phyloP scores from a whole-genome alignment of 2,888 invertebrate species.

The Chirona hameri region DNA sequence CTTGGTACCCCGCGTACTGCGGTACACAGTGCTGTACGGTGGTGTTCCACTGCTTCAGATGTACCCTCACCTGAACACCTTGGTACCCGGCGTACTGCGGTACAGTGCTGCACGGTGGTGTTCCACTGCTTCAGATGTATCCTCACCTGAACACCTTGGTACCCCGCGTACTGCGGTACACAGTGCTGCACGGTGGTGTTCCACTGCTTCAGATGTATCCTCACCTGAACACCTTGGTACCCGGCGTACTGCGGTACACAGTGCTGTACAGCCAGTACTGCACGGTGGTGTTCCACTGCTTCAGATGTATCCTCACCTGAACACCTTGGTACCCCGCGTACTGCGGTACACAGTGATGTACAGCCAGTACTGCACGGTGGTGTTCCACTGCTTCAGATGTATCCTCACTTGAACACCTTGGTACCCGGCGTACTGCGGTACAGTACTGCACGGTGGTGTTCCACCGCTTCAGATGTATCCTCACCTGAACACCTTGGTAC shows the following conservation, averaged over 20 bases:
- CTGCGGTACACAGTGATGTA: not conserved
- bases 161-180: constrained; percentile 64
- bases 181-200: constrained; percentile 89
- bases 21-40: no score
- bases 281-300: constrained; percentile 91
- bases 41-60: no score
- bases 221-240: constrained; percentile 49
- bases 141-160: constrained; percentile 50
- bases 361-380: not conserved
- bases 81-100: constrained; percentile 56
- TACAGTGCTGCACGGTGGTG: constrained; percentile 94
- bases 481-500: constrained; percentile 49
- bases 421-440: constrained; percentile 61
- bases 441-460: constrained; percentile 95
- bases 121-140: constrained; percentile 98
- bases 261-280: constrained; percentile 94
- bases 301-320: no score
- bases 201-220: constrained; percentile 95
- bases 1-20: no score
- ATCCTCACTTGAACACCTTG: constrained; percentile 49
- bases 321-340: no score
- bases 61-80: constrained; percentile 44
- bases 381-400: no score
- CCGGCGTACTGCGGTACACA: constrained; percentile 66
- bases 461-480: constrained; percentile 95